Percentiles rank a stretch among this genome's conserved stretches.
phyloP scores from a whole-genome alignment of 2,888 invertebrate genomes.

The Phalera bucephala region DNA sequence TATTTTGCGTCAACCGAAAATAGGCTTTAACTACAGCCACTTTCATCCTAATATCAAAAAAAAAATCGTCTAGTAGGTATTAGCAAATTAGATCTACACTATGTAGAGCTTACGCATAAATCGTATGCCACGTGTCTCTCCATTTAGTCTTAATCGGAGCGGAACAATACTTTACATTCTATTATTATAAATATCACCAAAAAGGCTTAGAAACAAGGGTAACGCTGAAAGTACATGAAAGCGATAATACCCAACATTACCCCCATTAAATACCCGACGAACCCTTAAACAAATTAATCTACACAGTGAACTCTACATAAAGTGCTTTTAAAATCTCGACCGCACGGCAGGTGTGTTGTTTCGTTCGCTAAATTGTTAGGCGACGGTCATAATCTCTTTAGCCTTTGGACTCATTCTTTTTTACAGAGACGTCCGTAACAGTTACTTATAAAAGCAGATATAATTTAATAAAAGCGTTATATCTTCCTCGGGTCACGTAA shows the following conservation, averaged over 20 bases:
- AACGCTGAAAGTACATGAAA: constrained; percentile 20
- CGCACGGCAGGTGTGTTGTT: constrained; percentile 33
- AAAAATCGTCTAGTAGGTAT: no score
- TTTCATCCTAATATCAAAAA: no score
- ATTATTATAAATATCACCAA: neutral
- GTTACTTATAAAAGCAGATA: constrained; percentile 74
- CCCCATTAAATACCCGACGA: constrained; percentile 36
- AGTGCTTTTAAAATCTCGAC: constrained; percentile 41
- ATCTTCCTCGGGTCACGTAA: constrained; percentile 80
- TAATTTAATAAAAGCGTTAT: constrained; percentile 80
- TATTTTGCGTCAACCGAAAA: no score
- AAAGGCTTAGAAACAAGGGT: constrained; percentile 13
- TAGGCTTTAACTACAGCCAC: no score
- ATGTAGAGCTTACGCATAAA: no score
- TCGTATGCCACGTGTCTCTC: no score
- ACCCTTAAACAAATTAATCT: constrained; percentile 40
- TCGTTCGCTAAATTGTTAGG: constrained; percentile 38
- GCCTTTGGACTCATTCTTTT: constrained; percentile 58
- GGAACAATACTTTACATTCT: no score
- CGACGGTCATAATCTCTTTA: constrained; percentile 55
- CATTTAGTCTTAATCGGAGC: no score
- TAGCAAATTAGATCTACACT: no score
- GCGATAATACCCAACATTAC: constrained; percentile 31
- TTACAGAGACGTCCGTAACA: constrained; percentile 57
- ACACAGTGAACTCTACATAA: constrained; percentile 34